A percentile compares a stretch with the other conserved stretches of the same genome.
phyloP scores from a whole-genome alignment of 2,797 vertebrate genomes.

The Anguilla megastoma region DNA sequence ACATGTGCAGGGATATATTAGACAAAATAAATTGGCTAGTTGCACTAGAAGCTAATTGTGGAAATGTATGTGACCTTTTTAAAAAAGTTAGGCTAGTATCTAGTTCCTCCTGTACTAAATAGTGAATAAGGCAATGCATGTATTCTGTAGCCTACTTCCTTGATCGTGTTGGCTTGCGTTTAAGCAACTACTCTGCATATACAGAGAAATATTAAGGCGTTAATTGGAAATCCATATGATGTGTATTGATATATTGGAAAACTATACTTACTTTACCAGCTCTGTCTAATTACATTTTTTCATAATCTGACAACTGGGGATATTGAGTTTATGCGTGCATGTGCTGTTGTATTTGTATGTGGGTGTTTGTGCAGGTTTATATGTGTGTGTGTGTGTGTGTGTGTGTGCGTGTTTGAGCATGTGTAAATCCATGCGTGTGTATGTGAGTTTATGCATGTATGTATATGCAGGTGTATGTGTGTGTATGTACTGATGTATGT shows the following conservation, averaged over 20 bases:
- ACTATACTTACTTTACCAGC: conserved; percentile 52
- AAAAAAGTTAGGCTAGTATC: conserved; percentile 71
- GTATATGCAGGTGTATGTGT: background rate
- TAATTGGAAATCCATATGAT: background rate
- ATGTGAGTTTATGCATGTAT: background rate
- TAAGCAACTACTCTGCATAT: no score
- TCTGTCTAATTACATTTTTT: conserved; percentile 37
- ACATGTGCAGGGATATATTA: background rate
- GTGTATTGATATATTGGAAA: background rate
- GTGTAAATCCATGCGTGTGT: background rate
- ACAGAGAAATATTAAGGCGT: no score
- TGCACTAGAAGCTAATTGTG: conserved; percentile 13
- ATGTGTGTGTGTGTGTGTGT: conserved; percentile 37
- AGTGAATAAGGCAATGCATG: conserved; percentile 36
- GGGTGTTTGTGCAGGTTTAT: background rate
- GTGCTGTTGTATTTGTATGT: conserved; percentile 35
- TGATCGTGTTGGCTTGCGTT: no score
- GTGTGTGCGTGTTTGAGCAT: background rate
- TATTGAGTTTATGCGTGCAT: background rate
- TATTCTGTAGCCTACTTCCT: background rate
- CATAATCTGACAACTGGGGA: background rate
- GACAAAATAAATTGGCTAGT: conserved; percentile 7
- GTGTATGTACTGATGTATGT: background rate
- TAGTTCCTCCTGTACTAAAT: conserved; percentile 67
- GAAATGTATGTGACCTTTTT: conserved; percentile 47